Conservation (phyloP, 1,140 invertebrate genomes). For the Drosophila simulans region DNA sequence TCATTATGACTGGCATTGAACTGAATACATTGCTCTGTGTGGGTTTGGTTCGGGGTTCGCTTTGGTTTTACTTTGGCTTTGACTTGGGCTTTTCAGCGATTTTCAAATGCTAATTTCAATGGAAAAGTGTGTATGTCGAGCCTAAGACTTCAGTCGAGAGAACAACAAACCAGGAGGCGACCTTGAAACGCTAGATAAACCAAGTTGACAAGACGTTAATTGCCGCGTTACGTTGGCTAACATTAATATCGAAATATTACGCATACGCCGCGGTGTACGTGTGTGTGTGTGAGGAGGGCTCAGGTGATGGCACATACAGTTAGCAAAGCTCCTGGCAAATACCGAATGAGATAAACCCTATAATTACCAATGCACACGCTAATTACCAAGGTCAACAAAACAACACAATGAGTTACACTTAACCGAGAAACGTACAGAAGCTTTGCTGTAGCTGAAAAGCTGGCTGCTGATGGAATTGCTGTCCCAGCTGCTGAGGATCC, state of each 20-base stretch:
- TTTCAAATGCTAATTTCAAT: constrained; percentile 37
- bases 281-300: not conserved
- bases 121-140: constrained; percentile 43
- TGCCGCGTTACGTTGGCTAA: constrained; percentile 36
- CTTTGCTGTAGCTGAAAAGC: constrained; percentile 46
- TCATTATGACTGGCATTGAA: constrained; percentile 74
- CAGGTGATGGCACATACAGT: constrained; percentile 35
- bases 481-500: constrained; percentile 25
- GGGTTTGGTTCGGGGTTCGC: constrained; percentile 11
- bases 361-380: constrained; percentile 44
- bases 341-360: constrained; percentile 54
- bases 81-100: constrained; percentile 29
- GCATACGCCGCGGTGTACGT: constrained; percentile 60
- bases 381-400: constrained; percentile 63
- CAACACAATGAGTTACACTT: constrained; percentile 32
- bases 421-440: constrained; percentile 60
- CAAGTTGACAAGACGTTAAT: constrained; percentile 59
- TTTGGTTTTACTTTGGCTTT: constrained; percentile 17
- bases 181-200: constrained; percentile 55
- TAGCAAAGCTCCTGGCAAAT: constrained; percentile 38
- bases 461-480: constrained; percentile 29
- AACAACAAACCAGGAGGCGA: constrained; percentile 24
- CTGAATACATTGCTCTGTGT: constrained; percentile 45
- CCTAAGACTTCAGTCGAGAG: constrained; percentile 3
- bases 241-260: constrained; percentile 49